phyloP scores from a whole-genome alignment of 2,797 vertebrate species.

The Pogoniulus pusillus region DNA sequence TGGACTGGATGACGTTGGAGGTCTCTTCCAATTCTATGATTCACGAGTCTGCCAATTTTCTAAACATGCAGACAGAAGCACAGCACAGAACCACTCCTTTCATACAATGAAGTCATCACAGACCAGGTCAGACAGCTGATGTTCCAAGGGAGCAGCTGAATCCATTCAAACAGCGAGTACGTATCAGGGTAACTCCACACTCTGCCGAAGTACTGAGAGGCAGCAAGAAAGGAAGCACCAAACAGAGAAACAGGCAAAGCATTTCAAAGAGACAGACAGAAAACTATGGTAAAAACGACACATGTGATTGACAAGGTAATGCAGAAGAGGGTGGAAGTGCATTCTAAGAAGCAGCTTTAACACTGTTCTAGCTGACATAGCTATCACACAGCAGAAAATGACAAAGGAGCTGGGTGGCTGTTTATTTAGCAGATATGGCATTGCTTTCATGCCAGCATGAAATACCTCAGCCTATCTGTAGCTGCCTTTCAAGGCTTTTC shows the following conservation, averaged over 20 bases:
- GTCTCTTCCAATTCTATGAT: too few species aligned
- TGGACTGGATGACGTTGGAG: too few species aligned
- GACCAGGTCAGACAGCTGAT: not conserved
- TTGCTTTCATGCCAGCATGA: not conserved
- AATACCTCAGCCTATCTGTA: not conserved
- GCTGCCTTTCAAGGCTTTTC: not conserved
- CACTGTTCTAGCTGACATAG: not conserved
- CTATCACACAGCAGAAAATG: not conserved
- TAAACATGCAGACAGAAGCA: not conserved
- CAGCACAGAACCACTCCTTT: not conserved
- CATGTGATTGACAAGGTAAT: rapidly evolving
- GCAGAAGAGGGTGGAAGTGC: not conserved
- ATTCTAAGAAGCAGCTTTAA: not conserved
- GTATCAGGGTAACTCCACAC: not conserved
- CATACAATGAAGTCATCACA: not conserved
- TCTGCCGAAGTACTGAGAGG: not conserved
- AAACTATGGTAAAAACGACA: not conserved
- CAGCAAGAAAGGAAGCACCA: not conserved
- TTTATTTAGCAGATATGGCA: not conserved
- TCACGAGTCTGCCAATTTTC: not conserved
- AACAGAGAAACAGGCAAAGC: not conserved
- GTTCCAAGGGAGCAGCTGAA: not conserved
- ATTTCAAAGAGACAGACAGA: not conserved
- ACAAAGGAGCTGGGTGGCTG: not conserved
- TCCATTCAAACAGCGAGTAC: not conserved